These are phyloP conservation scores for Setipinna tenuifilis DNA, from an alignment of 2,797 vertebrate species.

Conservation along the genomic window DNA sequence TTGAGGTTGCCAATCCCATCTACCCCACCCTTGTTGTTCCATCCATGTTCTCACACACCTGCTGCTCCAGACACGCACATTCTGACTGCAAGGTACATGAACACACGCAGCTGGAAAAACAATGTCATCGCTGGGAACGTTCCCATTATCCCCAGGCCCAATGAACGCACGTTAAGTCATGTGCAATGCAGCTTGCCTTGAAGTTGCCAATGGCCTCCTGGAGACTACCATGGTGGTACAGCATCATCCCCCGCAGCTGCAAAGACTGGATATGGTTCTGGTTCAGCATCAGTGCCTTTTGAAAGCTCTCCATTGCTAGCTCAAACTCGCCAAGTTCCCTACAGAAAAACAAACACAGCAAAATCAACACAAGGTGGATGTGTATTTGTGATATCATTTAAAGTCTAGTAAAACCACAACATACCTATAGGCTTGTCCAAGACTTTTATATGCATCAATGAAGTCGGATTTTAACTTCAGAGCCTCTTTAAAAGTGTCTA, in stretches of 20 bases:
- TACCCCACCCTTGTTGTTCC: too few species aligned
- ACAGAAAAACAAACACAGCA: not conserved
- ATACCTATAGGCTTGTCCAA: slow-evolving; percentile 96
- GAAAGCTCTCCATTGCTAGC: slow-evolving; percentile 94
- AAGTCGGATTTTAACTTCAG: slow-evolving; percentile 94
- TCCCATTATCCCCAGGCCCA: too few species aligned
- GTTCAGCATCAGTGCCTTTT: slow-evolving; percentile 93
- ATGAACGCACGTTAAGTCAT: too few species aligned
- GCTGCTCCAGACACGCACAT: too few species aligned
- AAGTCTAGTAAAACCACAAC: not conserved
- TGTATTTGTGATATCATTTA: not conserved
- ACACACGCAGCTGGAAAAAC: too few species aligned
- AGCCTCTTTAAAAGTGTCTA: slow-evolving; percentile 96
- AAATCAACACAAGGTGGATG: not conserved
- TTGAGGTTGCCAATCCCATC: too few species aligned
- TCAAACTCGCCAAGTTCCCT: slow-evolving; percentile 97
- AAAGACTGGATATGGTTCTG: slow-evolving; percentile 97
- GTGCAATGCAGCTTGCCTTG: slow-evolving; percentile 76
- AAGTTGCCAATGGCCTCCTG: slow-evolving; percentile 94
- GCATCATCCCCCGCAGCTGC: slow-evolving; percentile 96
- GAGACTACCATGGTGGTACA: slow-evolving; percentile 95
- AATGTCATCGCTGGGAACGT: too few species aligned
- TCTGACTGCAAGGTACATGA: too few species aligned
- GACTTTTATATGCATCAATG: slow-evolving; percentile 95
- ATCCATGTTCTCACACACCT: too few species aligned